Conservation (phyloP, 2,113 vertebrate species). For the Stigmatopora nigra region DNA sequence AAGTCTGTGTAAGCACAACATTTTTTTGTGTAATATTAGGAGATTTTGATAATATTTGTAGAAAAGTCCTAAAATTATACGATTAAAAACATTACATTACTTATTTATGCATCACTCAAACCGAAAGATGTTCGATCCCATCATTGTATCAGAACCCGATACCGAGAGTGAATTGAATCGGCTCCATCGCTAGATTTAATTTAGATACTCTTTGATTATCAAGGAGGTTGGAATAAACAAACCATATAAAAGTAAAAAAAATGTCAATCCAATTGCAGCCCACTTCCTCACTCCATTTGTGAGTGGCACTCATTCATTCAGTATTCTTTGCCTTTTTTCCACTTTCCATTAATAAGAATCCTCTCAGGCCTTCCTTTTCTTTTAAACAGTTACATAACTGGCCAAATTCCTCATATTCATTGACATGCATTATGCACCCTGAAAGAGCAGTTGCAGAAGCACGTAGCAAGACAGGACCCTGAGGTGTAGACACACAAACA, state of each 20-base stretch:
- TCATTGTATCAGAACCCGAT: too few relatives aligned
- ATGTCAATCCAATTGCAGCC: background rate
- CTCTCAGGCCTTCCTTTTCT: constrained; percentile 13
- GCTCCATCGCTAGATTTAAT: background rate
- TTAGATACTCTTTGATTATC: background rate
- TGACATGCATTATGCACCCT: constrained; percentile 41
- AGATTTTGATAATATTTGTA: too few relatives aligned
- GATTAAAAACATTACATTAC: too few relatives aligned
- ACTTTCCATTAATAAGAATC: constrained; percentile 10
- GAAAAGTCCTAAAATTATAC: too few relatives aligned
- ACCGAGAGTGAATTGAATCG: background rate
- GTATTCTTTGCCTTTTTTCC: constrained; percentile 2
- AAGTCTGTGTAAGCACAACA: too few relatives aligned
- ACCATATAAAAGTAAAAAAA: background rate
- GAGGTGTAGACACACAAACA: constrained; percentile 25
- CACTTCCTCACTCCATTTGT: background rate
- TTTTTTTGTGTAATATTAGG: too few relatives aligned
- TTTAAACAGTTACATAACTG: constrained; percentile 45
- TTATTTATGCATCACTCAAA: too few relatives aligned
- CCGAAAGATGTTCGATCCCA: too few relatives aligned
- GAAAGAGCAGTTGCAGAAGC: constrained; percentile 40
- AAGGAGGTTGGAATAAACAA: background rate
- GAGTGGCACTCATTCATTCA: background rate
- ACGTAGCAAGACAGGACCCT: constrained; percentile 44
- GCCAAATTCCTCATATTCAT: constrained; percentile 46